phyloP scores from a whole-genome alignment of 1,140 invertebrate genomes.

The Druon quercuslanigerum region DNA sequence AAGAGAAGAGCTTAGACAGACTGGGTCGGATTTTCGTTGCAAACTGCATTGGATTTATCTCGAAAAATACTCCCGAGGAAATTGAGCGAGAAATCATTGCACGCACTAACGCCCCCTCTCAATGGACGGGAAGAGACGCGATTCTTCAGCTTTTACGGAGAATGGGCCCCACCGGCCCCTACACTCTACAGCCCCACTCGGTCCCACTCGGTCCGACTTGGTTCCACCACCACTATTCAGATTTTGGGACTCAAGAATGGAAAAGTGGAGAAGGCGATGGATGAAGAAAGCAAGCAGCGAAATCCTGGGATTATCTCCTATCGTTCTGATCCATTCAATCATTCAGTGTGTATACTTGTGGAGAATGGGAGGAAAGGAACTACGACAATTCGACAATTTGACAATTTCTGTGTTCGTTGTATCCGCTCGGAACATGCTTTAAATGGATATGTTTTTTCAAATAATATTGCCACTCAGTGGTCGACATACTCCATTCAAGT shows the following conservation, averaged over 20 bases:
- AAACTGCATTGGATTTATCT: slow-evolving; percentile 50
- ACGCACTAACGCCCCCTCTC: slow-evolving; percentile 64
- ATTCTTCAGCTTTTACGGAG: not conserved
- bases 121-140: slow-evolving; percentile 45
- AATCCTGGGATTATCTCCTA: slow-evolving; percentile 28
- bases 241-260: not conserved
- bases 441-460: slow-evolving; percentile 28
- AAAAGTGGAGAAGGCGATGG: slow-evolving; percentile 30
- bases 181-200: too few species aligned
- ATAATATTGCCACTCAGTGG: slow-evolving; percentile 17
- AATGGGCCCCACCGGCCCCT: not conserved
- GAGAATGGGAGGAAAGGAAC: not conserved
- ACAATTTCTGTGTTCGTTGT: slow-evolving; percentile 4
- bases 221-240: too few species aligned
- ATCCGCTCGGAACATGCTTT: not conserved
- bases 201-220: too few species aligned
- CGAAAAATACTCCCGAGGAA: slow-evolving; percentile 61
- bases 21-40: not conserved
- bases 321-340: slow-evolving; percentile 12
- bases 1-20: slow-evolving; percentile 49
- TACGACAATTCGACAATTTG: slow-evolving; percentile 22
- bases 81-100: slow-evolving; percentile 70
- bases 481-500: not conserved
- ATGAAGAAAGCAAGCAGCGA: slow-evolving; percentile 27
- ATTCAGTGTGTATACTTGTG: too few species aligned